Evolutionary conservation across 1,140 invertebrate species (phyloP).

Genomic region (Oryzaephilus surinamensis): DNA sequence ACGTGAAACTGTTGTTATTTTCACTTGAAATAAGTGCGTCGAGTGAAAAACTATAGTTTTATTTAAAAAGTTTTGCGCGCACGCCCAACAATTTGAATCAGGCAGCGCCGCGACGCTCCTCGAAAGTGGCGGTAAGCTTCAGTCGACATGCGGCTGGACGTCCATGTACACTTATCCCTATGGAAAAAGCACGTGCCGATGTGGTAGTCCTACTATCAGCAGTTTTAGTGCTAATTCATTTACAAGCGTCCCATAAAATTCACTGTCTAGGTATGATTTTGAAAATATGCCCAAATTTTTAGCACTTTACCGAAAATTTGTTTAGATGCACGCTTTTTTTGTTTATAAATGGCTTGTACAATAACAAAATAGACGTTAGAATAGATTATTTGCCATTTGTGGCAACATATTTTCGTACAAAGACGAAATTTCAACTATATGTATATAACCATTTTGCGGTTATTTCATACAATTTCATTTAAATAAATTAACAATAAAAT

Average conservation of each 20-base stretch:
- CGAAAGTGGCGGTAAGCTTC: too few species aligned
- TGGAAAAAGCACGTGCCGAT: constrained; percentile 11
- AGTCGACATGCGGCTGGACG: constrained; percentile 15
- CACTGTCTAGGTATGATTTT: constrained; percentile 9
- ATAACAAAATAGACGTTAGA: too few species aligned
- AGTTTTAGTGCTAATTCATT: constrained; percentile 8
- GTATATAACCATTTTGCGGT: too few species aligned
- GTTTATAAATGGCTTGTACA: too few species aligned
- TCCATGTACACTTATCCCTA: constrained; percentile 5
- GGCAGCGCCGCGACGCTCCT: constrained; percentile 11
- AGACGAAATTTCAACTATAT: too few species aligned
- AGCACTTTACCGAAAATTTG: not conserved
- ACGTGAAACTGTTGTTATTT: too few species aligned
- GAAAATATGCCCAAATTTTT: not conserved
- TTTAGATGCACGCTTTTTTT: not conserved
- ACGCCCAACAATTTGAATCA: constrained; percentile 3
- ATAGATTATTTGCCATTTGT: too few species aligned
- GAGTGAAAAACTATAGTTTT: too few species aligned
- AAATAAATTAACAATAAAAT: too few species aligned
- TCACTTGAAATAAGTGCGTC: too few species aligned
- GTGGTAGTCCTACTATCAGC: constrained; percentile 7
- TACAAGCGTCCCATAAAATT: not conserved
- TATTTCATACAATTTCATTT: too few species aligned
- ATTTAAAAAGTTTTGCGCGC: constrained; percentile 10
- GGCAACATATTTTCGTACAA: too few species aligned